Evolutionary conservation across 1,140 invertebrate species (phyloP).

Genomic region (Solen grandis): DNA sequence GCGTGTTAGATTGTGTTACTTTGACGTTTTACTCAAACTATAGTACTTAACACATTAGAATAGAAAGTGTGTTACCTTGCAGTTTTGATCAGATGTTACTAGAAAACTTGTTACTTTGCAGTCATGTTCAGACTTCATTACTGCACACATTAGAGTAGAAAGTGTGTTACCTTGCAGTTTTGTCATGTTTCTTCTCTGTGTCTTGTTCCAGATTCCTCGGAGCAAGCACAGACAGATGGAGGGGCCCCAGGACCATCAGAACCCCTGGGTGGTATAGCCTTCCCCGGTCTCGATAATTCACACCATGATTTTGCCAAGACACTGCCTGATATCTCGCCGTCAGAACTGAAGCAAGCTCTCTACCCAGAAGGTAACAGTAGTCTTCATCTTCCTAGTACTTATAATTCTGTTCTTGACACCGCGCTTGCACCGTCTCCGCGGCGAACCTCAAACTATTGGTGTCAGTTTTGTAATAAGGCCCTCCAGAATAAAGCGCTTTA

Average conservation of each 20-base stretch:
- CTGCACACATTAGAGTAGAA: too few relatives aligned
- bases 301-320: constrained; percentile 43
- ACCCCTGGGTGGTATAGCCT: constrained; percentile 36
- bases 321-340: constrained; percentile 31
- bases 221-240: constrained; percentile 13
- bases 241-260: neutral
- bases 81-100: too few relatives aligned
- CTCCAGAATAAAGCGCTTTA: constrained; percentile 27
- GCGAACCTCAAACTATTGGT: constrained; percentile 22
- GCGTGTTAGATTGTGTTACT: too few relatives aligned
- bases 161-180: too few relatives aligned
- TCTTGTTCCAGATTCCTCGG: constrained; percentile 27
- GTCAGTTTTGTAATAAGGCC: constrained; percentile 27
- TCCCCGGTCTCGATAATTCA: constrained; percentile 43
- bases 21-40: too few relatives aligned
- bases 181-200: too few relatives aligned
- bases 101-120: too few relatives aligned
- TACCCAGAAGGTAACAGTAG: constrained; percentile 50
- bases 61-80: too few relatives aligned
- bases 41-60: too few relatives aligned
- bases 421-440: neutral
- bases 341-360: constrained; percentile 39
- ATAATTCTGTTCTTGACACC: neutral
- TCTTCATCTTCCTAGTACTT: too few relatives aligned
- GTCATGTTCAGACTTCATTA: too few relatives aligned